These are phyloP conservation scores for Drosophila subobscura DNA, from an alignment of 1,140 invertebrate species.

Conservation along the genomic window DNA sequence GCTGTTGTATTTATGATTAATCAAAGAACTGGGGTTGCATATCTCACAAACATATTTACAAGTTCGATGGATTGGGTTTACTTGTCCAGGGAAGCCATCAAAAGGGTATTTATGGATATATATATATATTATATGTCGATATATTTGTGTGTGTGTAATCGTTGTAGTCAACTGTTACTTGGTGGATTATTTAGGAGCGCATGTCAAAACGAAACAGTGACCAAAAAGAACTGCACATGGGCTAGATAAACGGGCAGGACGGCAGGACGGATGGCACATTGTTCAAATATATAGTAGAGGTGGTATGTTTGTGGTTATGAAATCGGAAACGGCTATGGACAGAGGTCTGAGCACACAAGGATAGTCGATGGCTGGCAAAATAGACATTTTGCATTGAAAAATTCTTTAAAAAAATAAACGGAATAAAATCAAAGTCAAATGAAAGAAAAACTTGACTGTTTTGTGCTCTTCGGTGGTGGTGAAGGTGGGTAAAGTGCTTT, in stretches of 20 bases:
- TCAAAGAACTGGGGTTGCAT: conserved; percentile 68
- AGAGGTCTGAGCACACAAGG: conserved; percentile 32
- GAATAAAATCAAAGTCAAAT: conserved; percentile 38
- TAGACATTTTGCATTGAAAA: conserved; percentile 26
- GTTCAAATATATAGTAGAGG: conserved; percentile 28
- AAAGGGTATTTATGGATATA: conserved; percentile 34
- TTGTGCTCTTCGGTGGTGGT: conserved; percentile 47
- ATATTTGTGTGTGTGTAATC: conserved; percentile 31
- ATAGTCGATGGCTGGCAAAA: conserved; percentile 23
- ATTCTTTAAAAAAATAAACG: conserved; percentile 36
- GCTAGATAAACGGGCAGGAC: conserved; percentile 56
- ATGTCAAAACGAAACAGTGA: conserved; percentile 70
- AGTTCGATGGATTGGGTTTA: conserved; percentile 47
- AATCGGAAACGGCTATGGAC: conserved; percentile 14
- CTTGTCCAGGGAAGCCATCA: conserved; percentile 49
- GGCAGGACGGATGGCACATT: conserved; percentile 43
- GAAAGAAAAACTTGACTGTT: conserved; percentile 31
- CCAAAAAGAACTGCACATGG: conserved; percentile 64
- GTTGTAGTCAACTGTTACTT: conserved; percentile 35
- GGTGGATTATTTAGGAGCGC: conserved; percentile 64
- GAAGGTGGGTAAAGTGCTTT: conserved; percentile 35
- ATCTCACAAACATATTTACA: conserved; percentile 82
- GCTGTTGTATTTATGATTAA: conserved; percentile 35
- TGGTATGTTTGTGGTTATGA: conserved; percentile 15
- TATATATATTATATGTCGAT: conserved; percentile 41